phyloP scores from a whole-genome alignment of 2,888 invertebrate genomes.

The Imbricaverruca yamaguchii region DNA sequence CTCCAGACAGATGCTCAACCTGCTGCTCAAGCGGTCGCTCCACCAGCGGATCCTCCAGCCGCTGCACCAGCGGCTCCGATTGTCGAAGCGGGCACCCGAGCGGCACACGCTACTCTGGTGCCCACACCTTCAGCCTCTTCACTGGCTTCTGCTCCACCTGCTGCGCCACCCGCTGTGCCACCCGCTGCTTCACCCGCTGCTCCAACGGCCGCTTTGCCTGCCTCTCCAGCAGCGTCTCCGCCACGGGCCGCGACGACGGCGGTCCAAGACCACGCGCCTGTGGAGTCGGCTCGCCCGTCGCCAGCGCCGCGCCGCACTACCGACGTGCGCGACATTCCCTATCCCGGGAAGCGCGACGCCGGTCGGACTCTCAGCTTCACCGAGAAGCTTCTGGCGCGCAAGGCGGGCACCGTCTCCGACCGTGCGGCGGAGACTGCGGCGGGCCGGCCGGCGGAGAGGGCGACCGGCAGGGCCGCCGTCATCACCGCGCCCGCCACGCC shows the following conservation, averaged over 20 bases:
- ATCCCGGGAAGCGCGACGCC: background rate
- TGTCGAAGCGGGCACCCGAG: background rate
- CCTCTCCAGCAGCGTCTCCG: too few relatives aligned
- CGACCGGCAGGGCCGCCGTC: constrained; percentile 22
- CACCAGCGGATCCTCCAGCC: background rate
- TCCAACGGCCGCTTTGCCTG: too few relatives aligned
- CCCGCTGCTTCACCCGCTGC: too few relatives aligned
- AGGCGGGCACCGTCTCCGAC: background rate
- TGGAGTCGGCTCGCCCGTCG: background rate
- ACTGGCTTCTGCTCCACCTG: too few relatives aligned
- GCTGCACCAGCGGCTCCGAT: background rate
- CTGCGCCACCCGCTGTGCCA: too few relatives aligned
- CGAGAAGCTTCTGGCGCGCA: constrained; percentile 20
- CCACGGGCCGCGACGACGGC: background rate
- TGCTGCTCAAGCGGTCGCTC: background rate
- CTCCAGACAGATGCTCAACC: background rate
- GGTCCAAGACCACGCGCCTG: background rate
- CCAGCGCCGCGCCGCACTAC: background rate
- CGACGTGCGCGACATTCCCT: background rate
- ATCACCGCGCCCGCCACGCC: background rate
- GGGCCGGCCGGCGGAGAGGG: constrained; percentile 25
- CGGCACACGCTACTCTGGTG: background rate
- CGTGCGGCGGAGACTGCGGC: constrained; percentile 28
- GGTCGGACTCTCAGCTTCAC: constrained; percentile 2
- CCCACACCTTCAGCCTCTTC: background rate